phyloP scores from a whole-genome alignment of 37 sponge, comb jelly and placozoan genomes.

The Bolinopsis microptera region DNA sequence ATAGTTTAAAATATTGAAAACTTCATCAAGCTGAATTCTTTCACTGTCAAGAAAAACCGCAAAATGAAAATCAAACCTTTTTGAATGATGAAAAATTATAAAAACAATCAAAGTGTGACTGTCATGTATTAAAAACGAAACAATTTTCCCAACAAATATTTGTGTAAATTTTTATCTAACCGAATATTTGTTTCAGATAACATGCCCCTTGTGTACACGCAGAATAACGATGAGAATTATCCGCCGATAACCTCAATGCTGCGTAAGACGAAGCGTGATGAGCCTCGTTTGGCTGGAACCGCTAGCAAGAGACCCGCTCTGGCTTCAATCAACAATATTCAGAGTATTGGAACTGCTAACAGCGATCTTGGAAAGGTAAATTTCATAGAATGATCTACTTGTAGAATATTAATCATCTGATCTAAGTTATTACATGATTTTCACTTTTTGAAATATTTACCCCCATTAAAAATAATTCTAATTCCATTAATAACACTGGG shows the following conservation, averaged over 20 bases:
- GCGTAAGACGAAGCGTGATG: conserved; percentile 59
- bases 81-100: too few relatives aligned
- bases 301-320: conserved; percentile 57
- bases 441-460: background rate
- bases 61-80: too few relatives aligned
- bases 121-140: too few relatives aligned
- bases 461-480: background rate
- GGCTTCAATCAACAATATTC: conserved; percentile 47
- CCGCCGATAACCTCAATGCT: conserved; percentile 43
- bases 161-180: too few relatives aligned
- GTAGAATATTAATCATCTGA: too few relatives aligned
- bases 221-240: conserved; percentile 27
- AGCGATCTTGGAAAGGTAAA: conserved; percentile 52
- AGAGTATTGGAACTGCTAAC: conserved; percentile 20
- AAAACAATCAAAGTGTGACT: too few relatives aligned
- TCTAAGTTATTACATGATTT: too few relatives aligned
- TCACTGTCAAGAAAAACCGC: background rate
- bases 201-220: conserved; percentile 55
- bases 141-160: too few relatives aligned
- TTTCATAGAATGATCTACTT: background rate
- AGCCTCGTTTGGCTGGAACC: background rate
- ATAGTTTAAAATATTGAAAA: too few relatives aligned
- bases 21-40: background rate
- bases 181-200: conserved; percentile 48
- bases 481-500: background rate